A percentile compares a stretch with the other conserved stretches of the same genome.
phyloP scores from a whole-genome alignment of 2,797 vertebrate genomes.

The Tapirus indicus region DNA sequence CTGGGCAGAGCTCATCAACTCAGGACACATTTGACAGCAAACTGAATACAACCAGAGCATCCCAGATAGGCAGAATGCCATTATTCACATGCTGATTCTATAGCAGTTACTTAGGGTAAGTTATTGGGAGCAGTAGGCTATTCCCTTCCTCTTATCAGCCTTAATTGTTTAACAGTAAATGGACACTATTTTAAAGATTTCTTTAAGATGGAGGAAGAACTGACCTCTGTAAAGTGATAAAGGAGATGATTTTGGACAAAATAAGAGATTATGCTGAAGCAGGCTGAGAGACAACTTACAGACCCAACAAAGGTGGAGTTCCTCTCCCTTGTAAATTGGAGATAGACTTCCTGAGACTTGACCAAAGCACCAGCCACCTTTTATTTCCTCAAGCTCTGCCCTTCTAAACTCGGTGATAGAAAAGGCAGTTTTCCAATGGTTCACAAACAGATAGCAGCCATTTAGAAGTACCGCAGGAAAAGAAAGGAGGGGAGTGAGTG shows the following conservation, averaged over 20 bases:
- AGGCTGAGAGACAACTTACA: neutral
- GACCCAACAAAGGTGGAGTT: neutral
- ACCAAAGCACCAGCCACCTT: neutral
- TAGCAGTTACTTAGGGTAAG: neutral
- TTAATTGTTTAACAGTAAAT: neutral
- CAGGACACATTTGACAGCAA: neutral
- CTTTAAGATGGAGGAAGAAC: neutral
- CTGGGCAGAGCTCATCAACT: neutral
- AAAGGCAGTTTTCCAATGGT: neutral
- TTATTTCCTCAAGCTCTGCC: neutral
- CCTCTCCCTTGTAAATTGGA: neutral
- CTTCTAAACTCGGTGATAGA: neutral
- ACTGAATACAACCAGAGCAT: neutral
- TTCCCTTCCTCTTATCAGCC: neutral
- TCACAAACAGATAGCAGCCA: neutral
- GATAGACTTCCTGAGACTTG: neutral
- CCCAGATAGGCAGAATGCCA: neutral
- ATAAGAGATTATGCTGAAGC: neutral
- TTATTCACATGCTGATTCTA: neutral
- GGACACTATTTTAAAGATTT: constrained; percentile 16
- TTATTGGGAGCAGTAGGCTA: neutral
- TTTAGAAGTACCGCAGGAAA: neutral
- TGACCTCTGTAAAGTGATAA: constrained; percentile 1
- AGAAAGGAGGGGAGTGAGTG: neutral
- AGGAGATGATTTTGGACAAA: neutral